Evolutionary conservation across 2,113 vertebrate genomes (phyloP), one percentile per base, ranked within the genome.

Genomic region (Epinephelus cyanopodus): DNA sequence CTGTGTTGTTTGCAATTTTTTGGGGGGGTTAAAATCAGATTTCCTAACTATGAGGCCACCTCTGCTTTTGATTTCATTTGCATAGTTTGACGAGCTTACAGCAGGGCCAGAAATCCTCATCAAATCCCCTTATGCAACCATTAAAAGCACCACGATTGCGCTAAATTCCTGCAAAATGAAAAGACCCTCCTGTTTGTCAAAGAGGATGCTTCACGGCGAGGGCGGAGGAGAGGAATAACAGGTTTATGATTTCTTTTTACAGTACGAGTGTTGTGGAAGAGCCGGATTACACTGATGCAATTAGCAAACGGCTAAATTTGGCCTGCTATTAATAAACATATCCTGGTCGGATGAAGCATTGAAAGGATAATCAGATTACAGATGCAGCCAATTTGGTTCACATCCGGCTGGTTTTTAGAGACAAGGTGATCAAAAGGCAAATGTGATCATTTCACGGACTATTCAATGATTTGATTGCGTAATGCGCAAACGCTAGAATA

Each of bases 281-380:
- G 48, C 64, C 79, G 72, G 82, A 87, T 77, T 74, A 57, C 17
- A 47, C 74, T 64, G 60, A 87, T 72, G 66, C 61, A 75, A 71
- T 84, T 82, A 64, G 73, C 71, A 57, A 77, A 21, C 37, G 13
- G 33, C 60, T 77, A 85, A 74, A 84, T 87, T 7, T 54, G 39
- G 7, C 17, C 47, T 65, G 27, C 21, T 54, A 52, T 15, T 57
- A 27, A 57, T 39, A n/a, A 33, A 15, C 42, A n/a, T 42, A n/a
- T 66, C 10, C 23, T 66, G 27, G 11, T 10, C 42, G 6, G 33
- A 64, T 69, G 18, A 19, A 65, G 57, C 58, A 29, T 54, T 54
- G 21, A 21, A 48, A 19, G 39, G 48, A 69, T 56, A 71, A 73
- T 66, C 5, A 3, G 18, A 66, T 77, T 21, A 77, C 11, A 48